phyloP scores from a whole-genome alignment of 2,888 invertebrate species.

The Morpho achilles region DNA sequence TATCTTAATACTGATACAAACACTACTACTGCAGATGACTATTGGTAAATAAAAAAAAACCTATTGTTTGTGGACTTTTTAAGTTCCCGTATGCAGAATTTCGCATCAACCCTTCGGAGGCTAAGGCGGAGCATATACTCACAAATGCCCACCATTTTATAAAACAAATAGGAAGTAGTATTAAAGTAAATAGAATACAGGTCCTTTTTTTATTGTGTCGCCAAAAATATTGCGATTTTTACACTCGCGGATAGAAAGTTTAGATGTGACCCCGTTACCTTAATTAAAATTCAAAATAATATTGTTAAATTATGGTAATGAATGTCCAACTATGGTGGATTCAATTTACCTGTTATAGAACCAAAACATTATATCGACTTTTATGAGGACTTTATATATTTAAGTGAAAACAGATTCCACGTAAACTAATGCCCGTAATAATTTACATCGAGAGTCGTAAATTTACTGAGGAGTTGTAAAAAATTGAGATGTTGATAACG shows the following conservation, averaged over 20 bases:
- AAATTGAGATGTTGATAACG: too few relatives aligned
- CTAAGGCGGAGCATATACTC: too few relatives aligned
- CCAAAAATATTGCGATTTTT: not conserved
- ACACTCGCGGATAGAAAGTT: constrained; percentile 13
- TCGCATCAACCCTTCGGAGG: too few relatives aligned
- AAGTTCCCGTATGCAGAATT: too few relatives aligned
- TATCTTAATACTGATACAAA: too few relatives aligned
- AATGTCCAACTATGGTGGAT: constrained; percentile 10
- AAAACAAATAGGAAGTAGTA: too few relatives aligned
- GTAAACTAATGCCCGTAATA: not conserved
- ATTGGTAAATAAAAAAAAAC: too few relatives aligned
- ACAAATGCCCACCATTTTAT: too few relatives aligned
- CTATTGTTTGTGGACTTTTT: too few relatives aligned
- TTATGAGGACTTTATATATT: constrained; percentile 9
- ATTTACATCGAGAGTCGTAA: not conserved
- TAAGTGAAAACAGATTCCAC: constrained; percentile 7
- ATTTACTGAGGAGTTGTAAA: too few relatives aligned
- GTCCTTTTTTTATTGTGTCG: not conserved
- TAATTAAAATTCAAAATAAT: constrained; percentile 5
- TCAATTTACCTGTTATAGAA: constrained; percentile 13
- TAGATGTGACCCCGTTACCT: constrained; percentile 6
- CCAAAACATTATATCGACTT: constrained; percentile 10
- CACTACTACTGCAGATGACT: too few relatives aligned
- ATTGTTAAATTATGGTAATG: constrained; percentile 16
- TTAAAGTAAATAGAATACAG: too few relatives aligned